Conservation (phyloP, 2,113 vertebrate species). For the Phodopus roborovskii region DNA sequence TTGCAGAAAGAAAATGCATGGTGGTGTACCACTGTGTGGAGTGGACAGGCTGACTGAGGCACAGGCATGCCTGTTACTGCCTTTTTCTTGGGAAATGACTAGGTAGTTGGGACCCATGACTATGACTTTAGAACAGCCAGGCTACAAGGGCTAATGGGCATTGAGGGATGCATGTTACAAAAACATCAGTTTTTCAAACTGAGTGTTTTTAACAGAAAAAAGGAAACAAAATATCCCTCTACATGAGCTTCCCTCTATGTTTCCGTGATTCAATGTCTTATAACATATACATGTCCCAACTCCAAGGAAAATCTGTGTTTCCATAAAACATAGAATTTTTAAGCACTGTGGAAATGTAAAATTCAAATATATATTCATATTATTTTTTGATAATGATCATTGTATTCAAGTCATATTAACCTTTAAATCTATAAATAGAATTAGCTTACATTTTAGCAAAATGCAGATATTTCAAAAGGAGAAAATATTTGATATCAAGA, state of each 20-base stretch:
- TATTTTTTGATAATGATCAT: background rate
- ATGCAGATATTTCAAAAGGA: background rate
- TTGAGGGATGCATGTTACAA: background rate
- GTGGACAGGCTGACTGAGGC: background rate
- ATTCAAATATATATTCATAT: background rate
- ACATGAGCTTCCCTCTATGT: background rate
- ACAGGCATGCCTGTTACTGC: too few species aligned
- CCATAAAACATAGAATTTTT: background rate
- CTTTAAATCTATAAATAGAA: background rate
- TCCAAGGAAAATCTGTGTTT: too few species aligned
- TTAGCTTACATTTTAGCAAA: background rate
- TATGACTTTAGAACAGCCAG: background rate
- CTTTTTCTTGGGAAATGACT: background rate
- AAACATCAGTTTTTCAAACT: background rate
- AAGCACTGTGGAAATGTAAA: background rate
- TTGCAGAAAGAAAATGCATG: background rate
- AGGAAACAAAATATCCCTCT: background rate
- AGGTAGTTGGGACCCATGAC: background rate
- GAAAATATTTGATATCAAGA: background rate
- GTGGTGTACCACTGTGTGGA: background rate
- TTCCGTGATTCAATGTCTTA: background rate
- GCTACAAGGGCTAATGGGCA: background rate
- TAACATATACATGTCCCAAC: fast-evolving
- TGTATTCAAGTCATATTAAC: background rate
- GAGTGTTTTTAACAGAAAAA: background rate